phyloP scores from a whole-genome alignment of 2,113 vertebrate species.

The Heliornis fulica region DNA sequence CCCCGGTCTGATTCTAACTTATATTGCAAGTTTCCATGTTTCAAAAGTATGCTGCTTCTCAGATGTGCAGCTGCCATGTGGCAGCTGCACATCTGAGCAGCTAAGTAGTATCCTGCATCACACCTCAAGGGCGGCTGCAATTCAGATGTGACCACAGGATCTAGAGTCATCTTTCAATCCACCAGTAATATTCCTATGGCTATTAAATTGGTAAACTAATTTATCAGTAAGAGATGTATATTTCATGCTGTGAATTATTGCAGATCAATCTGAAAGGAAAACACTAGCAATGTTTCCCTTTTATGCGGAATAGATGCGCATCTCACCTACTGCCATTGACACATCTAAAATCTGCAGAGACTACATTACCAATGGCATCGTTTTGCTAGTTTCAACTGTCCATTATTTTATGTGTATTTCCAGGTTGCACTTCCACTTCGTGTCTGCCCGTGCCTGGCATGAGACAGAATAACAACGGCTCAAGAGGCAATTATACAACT shows the following conservation, averaged over 20 bases:
- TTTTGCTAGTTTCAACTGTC: background rate
- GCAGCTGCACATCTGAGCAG: background rate
- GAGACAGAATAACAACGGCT: background rate
- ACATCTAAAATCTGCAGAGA: background rate
- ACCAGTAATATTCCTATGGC: background rate
- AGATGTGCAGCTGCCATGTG: background rate
- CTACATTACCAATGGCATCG: background rate
- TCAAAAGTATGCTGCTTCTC: background rate
- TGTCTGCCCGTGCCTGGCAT: background rate
- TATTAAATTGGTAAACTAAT: background rate
- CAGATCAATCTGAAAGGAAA: background rate
- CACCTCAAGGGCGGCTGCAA: background rate
- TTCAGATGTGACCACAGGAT: background rate
- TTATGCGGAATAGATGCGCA: background rate
- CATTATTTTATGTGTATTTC: background rate
- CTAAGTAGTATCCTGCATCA: background rate
- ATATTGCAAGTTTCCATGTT: background rate
- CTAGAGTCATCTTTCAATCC: background rate
- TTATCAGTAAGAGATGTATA: background rate
- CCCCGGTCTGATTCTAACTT: background rate
- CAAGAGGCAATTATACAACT: background rate
- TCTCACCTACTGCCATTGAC: background rate
- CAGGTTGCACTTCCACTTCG: background rate
- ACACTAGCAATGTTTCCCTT: background rate
- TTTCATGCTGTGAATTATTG: background rate